phyloP scores from a whole-genome alignment of 1,140 invertebrate species.

The Drosophila navojoa region DNA sequence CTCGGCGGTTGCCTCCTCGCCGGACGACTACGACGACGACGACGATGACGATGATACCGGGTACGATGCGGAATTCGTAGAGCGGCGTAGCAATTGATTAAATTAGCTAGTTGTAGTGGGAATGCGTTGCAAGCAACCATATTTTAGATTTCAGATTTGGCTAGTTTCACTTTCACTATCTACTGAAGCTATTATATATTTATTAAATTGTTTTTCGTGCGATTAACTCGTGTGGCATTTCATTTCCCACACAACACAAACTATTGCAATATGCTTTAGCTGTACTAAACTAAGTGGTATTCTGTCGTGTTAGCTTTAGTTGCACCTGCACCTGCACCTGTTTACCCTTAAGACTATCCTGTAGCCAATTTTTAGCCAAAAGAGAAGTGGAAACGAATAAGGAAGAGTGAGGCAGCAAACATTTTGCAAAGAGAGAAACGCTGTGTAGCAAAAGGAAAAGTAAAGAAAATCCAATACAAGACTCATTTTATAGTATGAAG shows the following conservation, averaged over 20 bases:
- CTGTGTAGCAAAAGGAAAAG: neutral
- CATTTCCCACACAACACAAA: neutral
- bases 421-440: neutral
- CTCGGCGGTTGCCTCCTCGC: conserved; percentile 17
- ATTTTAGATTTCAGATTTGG: conserved; percentile 24
- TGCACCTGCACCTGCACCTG: conserved; percentile 25
- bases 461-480: conserved; percentile 33
- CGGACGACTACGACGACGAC: conserved; percentile 31
- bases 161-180: conserved; percentile 32
- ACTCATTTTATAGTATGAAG: conserved; percentile 62
- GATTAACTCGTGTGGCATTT: conserved; percentile 12
- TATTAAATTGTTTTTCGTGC: conserved; percentile 61
- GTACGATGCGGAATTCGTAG: conserved; percentile 41
- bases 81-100: conserved; percentile 42
- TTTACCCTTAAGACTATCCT: conserved; percentile 1
- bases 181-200: conserved; percentile 59
- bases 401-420: neutral
- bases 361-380: conserved; percentile 42
- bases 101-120: conserved; percentile 1
- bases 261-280: conserved; percentile 32
- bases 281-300: conserved; percentile 38
- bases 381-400: conserved; percentile 1
- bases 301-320: conserved; percentile 39
- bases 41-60: conserved; percentile 38
- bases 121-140: conserved; percentile 9